phyloP scores from a whole-genome alignment of 1,140 invertebrate species.

The Periplaneta americana region DNA sequence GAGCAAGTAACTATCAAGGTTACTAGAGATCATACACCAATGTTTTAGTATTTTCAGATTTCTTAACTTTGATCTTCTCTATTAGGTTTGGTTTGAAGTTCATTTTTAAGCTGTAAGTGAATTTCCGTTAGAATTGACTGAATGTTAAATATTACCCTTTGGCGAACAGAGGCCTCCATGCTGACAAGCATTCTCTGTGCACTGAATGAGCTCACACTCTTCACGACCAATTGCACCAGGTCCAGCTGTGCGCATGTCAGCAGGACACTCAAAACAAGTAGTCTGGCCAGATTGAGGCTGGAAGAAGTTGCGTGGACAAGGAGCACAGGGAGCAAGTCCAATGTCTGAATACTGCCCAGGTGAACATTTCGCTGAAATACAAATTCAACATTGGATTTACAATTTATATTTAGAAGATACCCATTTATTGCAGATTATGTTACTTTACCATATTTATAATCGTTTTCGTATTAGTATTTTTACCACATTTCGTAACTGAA shows the following conservation, averaged over 20 bases:
- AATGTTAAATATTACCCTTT: slow-evolving; percentile 43
- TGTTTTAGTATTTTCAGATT: too few relatives aligned
- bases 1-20: too few relatives aligned
- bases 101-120: too few relatives aligned
- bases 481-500: too few relatives aligned
- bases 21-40: too few relatives aligned
- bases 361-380: slow-evolving; percentile 67
- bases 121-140: too few relatives aligned
- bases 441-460: too few relatives aligned
- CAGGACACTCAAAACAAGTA: slow-evolving; percentile 80
- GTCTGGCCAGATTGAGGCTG: slow-evolving; percentile 78
- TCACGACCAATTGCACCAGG: slow-evolving; percentile 69
- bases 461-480: too few relatives aligned
- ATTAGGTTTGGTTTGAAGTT: too few relatives aligned
- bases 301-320: slow-evolving; percentile 90
- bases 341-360: slow-evolving; percentile 91
- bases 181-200: slow-evolving; percentile 80
- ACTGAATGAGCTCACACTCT: slow-evolving; percentile 81
- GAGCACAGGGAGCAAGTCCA: slow-evolving; percentile 89
- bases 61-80: too few relatives aligned
- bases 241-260: slow-evolving; percentile 74
- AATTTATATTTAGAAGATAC: too few relatives aligned
- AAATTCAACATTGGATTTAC: background rate
- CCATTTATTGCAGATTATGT: too few relatives aligned
- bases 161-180: slow-evolving; percentile 89